Evolutionary conservation across 2,113 vertebrate genomes (phyloP).

Genomic region (Phylloscopus trochiloides): DNA sequence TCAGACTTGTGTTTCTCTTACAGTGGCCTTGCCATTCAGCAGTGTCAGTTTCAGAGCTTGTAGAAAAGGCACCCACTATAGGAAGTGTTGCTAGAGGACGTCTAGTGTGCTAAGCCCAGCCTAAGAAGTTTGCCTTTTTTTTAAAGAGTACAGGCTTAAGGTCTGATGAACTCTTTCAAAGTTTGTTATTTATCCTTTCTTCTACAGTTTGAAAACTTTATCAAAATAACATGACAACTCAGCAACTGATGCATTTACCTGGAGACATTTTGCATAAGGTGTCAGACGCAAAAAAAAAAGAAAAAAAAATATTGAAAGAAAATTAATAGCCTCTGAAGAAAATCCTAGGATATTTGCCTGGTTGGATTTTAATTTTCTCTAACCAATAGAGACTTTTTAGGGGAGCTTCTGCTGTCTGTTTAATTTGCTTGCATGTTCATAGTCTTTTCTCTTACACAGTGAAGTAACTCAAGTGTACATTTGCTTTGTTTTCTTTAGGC

Average conservation of each 20-base stretch:
- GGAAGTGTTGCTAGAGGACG: neutral
- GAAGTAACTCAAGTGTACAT: neutral
- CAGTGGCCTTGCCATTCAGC: neutral
- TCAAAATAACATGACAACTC: neutral
- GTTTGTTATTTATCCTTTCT: neutral
- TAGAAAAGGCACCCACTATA: neutral
- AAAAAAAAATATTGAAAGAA: neutral
- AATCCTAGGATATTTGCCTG: neutral
- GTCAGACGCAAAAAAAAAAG: neutral
- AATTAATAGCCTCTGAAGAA: neutral
- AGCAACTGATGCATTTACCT: neutral
- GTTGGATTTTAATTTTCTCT: neutral
- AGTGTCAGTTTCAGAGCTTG: neutral
- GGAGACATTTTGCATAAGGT: neutral
- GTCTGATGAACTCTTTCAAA: neutral
- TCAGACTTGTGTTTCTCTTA: neutral
- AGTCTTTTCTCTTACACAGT: neutral
- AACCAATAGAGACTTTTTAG: neutral
- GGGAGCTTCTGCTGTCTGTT: neutral
- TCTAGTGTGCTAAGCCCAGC: neutral
- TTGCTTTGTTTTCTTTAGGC: conserved; percentile 76
- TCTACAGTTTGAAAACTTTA: neutral
- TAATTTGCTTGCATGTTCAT: neutral
- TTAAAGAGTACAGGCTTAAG: neutral
- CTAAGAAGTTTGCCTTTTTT: neutral